Evolutionary conservation across 1,140 invertebrate genomes (phyloP).

Genomic region (Ridgeia piscesae): DNA sequence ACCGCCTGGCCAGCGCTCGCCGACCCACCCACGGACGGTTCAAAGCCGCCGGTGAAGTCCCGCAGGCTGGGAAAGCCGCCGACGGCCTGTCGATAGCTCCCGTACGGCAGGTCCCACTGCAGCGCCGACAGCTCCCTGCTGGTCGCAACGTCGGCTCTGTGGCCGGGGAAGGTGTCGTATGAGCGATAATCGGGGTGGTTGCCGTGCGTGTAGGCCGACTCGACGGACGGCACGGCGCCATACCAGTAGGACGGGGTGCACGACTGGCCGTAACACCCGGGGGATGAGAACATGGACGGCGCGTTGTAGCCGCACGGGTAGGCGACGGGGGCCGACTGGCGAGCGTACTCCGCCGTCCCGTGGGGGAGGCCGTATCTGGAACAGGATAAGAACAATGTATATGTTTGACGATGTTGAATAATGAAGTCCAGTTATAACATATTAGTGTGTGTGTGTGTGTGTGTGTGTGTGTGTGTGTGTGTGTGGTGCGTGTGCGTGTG

Average conservation of each 20-base stretch:
- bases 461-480: no score
- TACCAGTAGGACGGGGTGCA: background rate
- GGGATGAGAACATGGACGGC: background rate
- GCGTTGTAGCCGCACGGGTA: background rate
- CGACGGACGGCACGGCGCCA: background rate
- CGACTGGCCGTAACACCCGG: background rate
- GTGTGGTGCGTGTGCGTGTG: no score
- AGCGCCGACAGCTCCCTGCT: background rate
- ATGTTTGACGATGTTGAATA: no score
- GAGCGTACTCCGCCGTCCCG: background rate
- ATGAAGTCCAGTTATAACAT: no score
- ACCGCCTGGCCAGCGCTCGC: background rate
- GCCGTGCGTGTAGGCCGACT: background rate
- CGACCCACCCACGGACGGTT: background rate
- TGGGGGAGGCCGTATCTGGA: background rate
- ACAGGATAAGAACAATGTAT: no score
- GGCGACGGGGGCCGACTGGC: background rate
- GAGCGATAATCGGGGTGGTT: background rate
- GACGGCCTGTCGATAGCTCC: background rate
- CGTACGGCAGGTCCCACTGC: background rate
- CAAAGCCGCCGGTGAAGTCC: background rate
- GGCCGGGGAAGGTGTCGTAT: background rate
- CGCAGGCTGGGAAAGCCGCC: background rate
- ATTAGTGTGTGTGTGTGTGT: no score
- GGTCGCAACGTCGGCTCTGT: background rate